These are phyloP conservation scores for Rhinichthys klamathensis DNA, from an alignment of 2,113 vertebrate species.

Conservation along the genomic window DNA sequence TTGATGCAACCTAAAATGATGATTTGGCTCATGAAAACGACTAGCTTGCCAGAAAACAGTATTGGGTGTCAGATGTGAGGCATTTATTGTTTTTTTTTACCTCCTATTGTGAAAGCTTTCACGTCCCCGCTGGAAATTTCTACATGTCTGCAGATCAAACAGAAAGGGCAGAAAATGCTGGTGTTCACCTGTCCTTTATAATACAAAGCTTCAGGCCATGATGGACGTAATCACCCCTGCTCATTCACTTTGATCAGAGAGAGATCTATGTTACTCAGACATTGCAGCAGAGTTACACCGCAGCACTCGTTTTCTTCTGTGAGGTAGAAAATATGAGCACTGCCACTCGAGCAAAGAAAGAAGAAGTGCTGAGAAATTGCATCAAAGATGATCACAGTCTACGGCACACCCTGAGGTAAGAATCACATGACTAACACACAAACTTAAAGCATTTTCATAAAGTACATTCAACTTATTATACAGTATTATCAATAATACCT, in stretches of 20 bases:
- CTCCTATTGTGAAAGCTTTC: constrained; percentile 20
- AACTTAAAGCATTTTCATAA: constrained; percentile 7
- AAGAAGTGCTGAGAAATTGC: not conserved
- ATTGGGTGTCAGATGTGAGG: not conserved
- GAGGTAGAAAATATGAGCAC: not conserved
- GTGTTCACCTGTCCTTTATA: constrained; percentile 45
- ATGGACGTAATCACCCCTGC: constrained; percentile 50
- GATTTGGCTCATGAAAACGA: constrained; percentile 8
- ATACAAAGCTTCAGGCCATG: constrained; percentile 48
- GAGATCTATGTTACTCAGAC: constrained; percentile 6
- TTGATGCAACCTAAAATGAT: constrained; percentile 15
- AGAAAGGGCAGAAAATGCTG: constrained; percentile 44
- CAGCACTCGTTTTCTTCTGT: not conserved
- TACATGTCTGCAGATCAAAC: constrained; percentile 61
- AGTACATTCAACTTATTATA: constrained; percentile 22
- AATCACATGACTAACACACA: not conserved
- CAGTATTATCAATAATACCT: constrained; percentile 44
- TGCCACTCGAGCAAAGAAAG: not conserved
- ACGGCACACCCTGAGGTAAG: not conserved
- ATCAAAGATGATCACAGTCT: not conserved
- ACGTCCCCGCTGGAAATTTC: constrained; percentile 33
- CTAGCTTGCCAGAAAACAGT: not conserved
- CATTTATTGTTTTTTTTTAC: not conserved
- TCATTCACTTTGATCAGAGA: constrained; percentile 31
- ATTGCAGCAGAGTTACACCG: not conserved